Base-by-base conservation (phyloP, 2,888 invertebrate species). In the Eugnorisma glareosa region DNA sequence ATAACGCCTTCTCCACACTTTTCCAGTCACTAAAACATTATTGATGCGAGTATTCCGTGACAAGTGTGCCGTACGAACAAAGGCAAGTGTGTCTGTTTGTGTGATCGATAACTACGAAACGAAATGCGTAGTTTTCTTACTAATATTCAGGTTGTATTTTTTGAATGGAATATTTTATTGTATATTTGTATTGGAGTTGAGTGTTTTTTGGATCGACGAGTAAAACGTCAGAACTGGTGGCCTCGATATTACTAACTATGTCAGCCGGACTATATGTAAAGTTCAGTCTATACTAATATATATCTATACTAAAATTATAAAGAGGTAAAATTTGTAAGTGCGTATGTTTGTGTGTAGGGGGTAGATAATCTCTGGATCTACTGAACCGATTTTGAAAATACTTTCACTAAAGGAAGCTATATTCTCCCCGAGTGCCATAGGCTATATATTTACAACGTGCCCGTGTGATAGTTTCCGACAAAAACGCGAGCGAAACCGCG, bases 1-100 rank as follows among this genome's bases (percentile, higher is more conserved):
- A 28, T 83, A 77, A 88, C 82, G 89, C 92, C 88, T 0, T 71
- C 85, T 94, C 94, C 92, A 92, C 59, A 87, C 40, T 59, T 67
- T 2, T 6, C 2, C 1, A 10, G 18, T 67, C 81, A 69, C 89
- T 91, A 91, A 91, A 93, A 91, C 89, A 91, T 95, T 95, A 96
- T 96, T 96, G 96, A 96, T 96, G 96, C 92, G 91, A 91, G 92
- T 88, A 95, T 96, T 92, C 93, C 96, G 96, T 96, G 96, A 95
- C 95, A 92, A 93, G 93, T 92, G 91, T 92, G 85, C 89, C 88
- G 88, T 89, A 88, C 87, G 89, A 91, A 94, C 94, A 92, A 92
- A 91, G 90, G 90, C 87, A 88, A 87, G 89, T 88, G 59, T 88
- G 87, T 90, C 89, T 91, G 90, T 91, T 86, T 90, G 92, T 90